Base-by-base conservation (phyloP, 2,888 invertebrate species). In the Orthosia gracilis region DNA sequence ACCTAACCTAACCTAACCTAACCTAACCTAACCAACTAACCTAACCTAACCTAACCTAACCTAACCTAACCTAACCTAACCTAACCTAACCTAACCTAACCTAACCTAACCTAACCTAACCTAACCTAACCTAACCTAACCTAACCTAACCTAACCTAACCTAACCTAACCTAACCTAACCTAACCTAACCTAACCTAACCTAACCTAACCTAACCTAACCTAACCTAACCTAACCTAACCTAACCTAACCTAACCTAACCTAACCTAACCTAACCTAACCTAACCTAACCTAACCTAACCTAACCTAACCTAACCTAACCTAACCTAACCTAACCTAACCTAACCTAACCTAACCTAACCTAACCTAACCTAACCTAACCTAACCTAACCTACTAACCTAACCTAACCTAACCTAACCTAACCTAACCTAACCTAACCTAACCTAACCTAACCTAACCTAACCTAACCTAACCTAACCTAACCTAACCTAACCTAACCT, bases 151-250 rank as follows among this genome's bases (percentile, higher is more conserved):
- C 57, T 58, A 73, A 62, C 54, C 79, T 75, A 54, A 54, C 52
- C 52, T 79, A 79, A 79, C 79, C 79, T 79, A 79, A 79, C 79
- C 79, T 79, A 79, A 79, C 79, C 79, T 79, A 79, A 54, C 52
- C 52, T 21, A 54, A 54, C 52, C 52, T 54, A 54, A 54, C 52
- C 52, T 54, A 54, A 54, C n/a, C 52, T n/a, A n/a, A n/a, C n/a
- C n/a, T n/a, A n/a, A n/a, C n/a, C 52, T 54, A 80, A 58, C 74
- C 77, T 73, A 77, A 80, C 74, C 77, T 75, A 75, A 80, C 72
- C 76, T 72, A 75, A 81, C 72, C 21, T 21, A 54, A 54, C 21
- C 21, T 18, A 31, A 58, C 17, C 31, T 31, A 58, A 58, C 58
- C 58, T 58, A n/a, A 58, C n/a, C n/a, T n/a, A n/a, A n/a, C n/a